These are phyloP conservation scores for Piliocolobus tephrosceles DNA, from an alignment of 2,113 vertebrate genomes.

Conservation along the genomic window DNA sequence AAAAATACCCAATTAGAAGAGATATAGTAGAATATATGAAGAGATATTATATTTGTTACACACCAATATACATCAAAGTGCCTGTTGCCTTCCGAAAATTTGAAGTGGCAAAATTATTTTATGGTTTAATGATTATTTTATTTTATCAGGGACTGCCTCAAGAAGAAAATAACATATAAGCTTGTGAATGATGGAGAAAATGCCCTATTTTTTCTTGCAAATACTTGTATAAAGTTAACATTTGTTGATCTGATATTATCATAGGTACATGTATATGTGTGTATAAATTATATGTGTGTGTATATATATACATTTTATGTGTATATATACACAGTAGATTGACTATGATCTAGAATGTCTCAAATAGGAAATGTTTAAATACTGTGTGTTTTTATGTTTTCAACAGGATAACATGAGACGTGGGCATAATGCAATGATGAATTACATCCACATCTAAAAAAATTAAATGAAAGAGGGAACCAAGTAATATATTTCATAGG, in stretches of 20 bases:
- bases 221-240: slow-evolving; percentile 86
- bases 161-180: slow-evolving; percentile 85
- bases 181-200: slow-evolving; percentile 91
- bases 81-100: slow-evolving; percentile 91
- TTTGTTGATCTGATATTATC: slow-evolving; percentile 85
- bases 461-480: slow-evolving; percentile 69
- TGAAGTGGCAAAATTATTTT: slow-evolving; percentile 86
- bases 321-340: slow-evolving; percentile 75
- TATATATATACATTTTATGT: slow-evolving; percentile 41
- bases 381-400: slow-evolving; percentile 84
- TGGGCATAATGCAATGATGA: slow-evolving; percentile 83
- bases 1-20: slow-evolving; percentile 88
- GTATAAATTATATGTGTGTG: slow-evolving; percentile 60
- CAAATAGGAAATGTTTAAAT: slow-evolving; percentile 87
- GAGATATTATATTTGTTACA: slow-evolving; percentile 92
- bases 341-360: slow-evolving; percentile 86
- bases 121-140: slow-evolving; percentile 87
- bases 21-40: slow-evolving; percentile 81
- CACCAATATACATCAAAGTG: slow-evolving; percentile 94
- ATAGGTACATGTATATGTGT: slow-evolving; percentile 79
- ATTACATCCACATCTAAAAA: slow-evolving; percentile 82
- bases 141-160: slow-evolving; percentile 90
- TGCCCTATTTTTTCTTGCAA: slow-evolving; percentile 87
- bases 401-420: slow-evolving; percentile 81
- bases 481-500: slow-evolving; percentile 83